A percentile compares a stretch with the other conserved stretches of the same genome.
phyloP scores from a whole-genome alignment of 1,140 invertebrate genomes.

The Heliconius himera region DNA sequence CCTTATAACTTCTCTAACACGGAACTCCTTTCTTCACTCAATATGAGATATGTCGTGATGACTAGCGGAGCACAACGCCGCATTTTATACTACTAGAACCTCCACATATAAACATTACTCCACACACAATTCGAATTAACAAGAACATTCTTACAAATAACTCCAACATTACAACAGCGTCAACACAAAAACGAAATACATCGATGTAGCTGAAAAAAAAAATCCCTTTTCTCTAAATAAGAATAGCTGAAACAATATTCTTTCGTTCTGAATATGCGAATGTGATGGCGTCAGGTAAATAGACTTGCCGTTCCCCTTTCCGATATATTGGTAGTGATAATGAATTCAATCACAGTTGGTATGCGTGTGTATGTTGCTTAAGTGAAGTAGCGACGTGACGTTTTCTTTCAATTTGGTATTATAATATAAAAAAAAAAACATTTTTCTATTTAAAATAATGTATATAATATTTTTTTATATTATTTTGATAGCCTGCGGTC shows the following conservation, averaged over 20 bases:
- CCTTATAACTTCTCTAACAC: too few relatives aligned
- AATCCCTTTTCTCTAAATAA: background rate
- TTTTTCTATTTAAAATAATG: background rate
- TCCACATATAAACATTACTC: too few relatives aligned
- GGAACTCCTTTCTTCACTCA: too few relatives aligned
- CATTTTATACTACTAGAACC: too few relatives aligned
- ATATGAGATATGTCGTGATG: too few relatives aligned
- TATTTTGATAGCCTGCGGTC: too few relatives aligned
- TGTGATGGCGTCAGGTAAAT: conserved; percentile 43
- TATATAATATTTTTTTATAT: too few relatives aligned
- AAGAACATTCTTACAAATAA: too few relatives aligned
- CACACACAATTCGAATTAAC: too few relatives aligned
- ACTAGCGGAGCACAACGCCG: too few relatives aligned
- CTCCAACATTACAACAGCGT: too few relatives aligned
- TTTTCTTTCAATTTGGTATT: background rate
- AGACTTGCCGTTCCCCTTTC: conserved; percentile 49
- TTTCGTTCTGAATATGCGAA: background rate
- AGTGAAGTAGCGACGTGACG: background rate
- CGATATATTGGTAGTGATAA: conserved; percentile 56
- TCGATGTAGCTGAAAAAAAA: background rate
- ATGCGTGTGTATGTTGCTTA: conserved; percentile 33
- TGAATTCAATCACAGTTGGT: conserved; percentile 54
- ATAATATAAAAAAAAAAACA: background rate
- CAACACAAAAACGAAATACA: too few relatives aligned
- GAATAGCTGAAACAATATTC: conserved; percentile 5